Base-by-base conservation (phyloP, 2,113 vertebrate genomes). In the Erinaceus europaeus region DNA sequence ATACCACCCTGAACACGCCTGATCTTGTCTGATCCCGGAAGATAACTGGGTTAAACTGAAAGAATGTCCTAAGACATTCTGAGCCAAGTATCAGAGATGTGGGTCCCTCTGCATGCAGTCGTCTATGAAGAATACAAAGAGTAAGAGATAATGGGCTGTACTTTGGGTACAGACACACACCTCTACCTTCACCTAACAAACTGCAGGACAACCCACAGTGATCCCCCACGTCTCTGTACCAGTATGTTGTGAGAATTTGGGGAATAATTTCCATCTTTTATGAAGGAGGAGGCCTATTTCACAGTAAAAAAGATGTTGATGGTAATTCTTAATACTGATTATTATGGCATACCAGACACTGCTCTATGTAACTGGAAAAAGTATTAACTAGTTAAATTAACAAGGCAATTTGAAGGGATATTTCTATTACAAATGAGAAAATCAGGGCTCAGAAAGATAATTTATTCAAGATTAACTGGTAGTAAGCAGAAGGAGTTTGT, bases 241-340 rank as follows among this genome's bases (percentile, higher is more conserved):
- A 77, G 64, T 17, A 40, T 27, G 0, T 65, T 53, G 53, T 40
- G 42, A 79, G 46, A 53, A 42, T 76, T 69, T 44, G n/a, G 88
- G 40, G 36, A 62, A 84, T n/a, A 32, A 46, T n/a, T n/a, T n/a
- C n/a, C n/a, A n/a, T n/a, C n/a, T n/a, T n/a, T n/a, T n/a, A n/a
- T n/a, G n/a, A n/a, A n/a, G n/a, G n/a, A n/a, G n/a, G n/a, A n/a
- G n/a, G n/a, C n/a, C n/a, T n/a, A n/a, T n/a, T n/a, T n/a, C n/a
- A n/a, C n/a, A n/a, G n/a, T n/a, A n/a, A n/a, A n/a, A n/a, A n/a
- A n/a, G n/a, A n/a, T n/a, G n/a, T n/a, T n/a, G n/a, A n/a, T n/a
- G 73, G 29, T 38, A 93, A 62, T n/a, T 17, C 32, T 46, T 90
- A 46, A 44, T 76, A 78, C 68, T 78, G 62, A 40, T 71, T 65